Percentiles rank a stretch among this genome's conserved stretches.
Conservation (phyloP, 2,888 invertebrate species). For the Autographa pulchrina region DNA sequence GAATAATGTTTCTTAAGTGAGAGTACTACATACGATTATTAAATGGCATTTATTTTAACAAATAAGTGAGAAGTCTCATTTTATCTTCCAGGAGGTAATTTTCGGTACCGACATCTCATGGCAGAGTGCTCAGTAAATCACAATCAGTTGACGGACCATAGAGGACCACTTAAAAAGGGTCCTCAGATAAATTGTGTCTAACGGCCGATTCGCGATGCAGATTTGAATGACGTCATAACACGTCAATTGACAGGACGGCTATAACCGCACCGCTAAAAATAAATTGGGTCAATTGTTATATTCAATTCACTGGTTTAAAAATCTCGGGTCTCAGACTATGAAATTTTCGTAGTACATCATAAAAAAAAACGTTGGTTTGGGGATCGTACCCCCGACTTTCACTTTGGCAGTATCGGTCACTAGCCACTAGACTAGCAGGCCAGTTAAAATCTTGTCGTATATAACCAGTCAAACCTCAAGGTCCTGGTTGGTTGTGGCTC, state of each 20-base stretch:
- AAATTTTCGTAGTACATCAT: too few relatives aligned
- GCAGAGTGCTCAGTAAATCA: slow-evolving; percentile 1
- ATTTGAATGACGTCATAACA: slow-evolving; percentile 2
- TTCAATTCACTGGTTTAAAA: not conserved
- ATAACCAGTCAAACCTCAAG: not conserved
- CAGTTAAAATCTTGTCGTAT: too few relatives aligned
- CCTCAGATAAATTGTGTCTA: not conserved
- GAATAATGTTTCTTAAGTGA: not conserved
- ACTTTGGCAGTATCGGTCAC: too few relatives aligned
- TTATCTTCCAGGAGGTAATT: not conserved
- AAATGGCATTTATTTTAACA: too few relatives aligned
- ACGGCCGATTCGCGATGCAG: not conserved
- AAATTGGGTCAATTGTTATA: not conserved
- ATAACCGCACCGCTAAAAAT: not conserved
- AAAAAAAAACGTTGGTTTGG: too few relatives aligned
- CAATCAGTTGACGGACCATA: not conserved
- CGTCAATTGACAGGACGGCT: not conserved
- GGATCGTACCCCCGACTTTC: too few relatives aligned
- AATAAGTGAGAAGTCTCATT: not conserved
- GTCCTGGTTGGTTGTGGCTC: not conserved
- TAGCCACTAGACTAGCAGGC: too few relatives aligned
- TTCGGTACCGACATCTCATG: not conserved
- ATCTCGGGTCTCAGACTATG: not conserved
- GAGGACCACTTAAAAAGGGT: not conserved
- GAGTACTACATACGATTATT: too few relatives aligned